phyloP scores from a whole-genome alignment of 2,888 invertebrate genomes.

The Xestia xanthographa region DNA sequence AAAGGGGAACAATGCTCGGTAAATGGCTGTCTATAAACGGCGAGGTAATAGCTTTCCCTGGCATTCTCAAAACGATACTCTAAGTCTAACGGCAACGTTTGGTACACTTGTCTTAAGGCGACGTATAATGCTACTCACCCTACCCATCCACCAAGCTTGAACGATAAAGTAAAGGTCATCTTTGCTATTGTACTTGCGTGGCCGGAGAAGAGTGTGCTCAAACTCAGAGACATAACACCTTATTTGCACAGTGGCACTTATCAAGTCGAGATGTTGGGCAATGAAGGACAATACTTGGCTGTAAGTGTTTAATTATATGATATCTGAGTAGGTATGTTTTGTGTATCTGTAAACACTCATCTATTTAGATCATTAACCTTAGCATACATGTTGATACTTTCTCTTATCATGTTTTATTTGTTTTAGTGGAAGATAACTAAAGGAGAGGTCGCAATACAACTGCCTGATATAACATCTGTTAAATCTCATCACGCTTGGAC shows the following conservation, averaged over 20 bases:
- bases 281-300: slow-evolving; percentile 69
- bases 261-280: slow-evolving; percentile 77
- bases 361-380: slow-evolving; percentile 21
- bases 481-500: no score
- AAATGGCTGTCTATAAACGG: slow-evolving; percentile 96
- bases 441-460: no score
- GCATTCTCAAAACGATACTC: slow-evolving; percentile 95
- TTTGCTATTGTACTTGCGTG: slow-evolving; percentile 93
- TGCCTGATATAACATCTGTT: no score
- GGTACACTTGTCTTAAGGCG: slow-evolving; percentile 92
- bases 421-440: slow-evolving; percentile 64
- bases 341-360: slow-evolving; percentile 7
- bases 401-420: slow-evolving; percentile 46
- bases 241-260: slow-evolving; percentile 75
- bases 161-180: slow-evolving; percentile 80
- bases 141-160: slow-evolving; percentile 66
- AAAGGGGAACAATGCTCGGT: slow-evolving; percentile 96
- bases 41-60: slow-evolving; percentile 95
- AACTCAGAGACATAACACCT: slow-evolving; percentile 71
- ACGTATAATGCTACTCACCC: slow-evolving; percentile 74
- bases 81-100: slow-evolving; percentile 92
- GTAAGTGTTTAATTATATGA: slow-evolving; percentile 72
- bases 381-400: slow-evolving; percentile 13
- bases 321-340: not conserved
- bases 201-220: slow-evolving; percentile 91